Base-by-base conservation (phyloP, 2,888 invertebrate genomes). In the Patella depressa region DNA sequence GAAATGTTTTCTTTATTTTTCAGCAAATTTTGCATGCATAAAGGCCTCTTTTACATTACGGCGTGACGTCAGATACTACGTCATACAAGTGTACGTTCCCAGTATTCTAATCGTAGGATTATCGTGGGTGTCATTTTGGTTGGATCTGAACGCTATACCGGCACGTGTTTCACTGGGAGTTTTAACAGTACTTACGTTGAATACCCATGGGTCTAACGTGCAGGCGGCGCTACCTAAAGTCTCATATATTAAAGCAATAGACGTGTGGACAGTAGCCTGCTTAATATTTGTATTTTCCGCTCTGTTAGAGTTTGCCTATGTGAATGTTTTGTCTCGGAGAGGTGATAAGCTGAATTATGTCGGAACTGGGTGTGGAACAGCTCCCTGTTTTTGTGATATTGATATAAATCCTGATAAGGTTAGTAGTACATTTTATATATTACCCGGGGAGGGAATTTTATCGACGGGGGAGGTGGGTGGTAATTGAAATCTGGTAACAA, bases 111-210 rank as follows among this genome's bases (percentile, higher is more conserved):
- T 97, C 90, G 97, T 97, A 71, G 96, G 97, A 78, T 96, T 97
- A 96, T 97, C 96, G 94, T 97, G 97, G 97, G 97, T 97, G 85
- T 97, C 97, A 0, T 97, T 97, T 93, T 97, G 97, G 97, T 97
- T 97, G 87, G 97, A 86, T 77, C 81, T 87, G 69, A 97, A 97
- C 92, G 96, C 97, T 9, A 96, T 96, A 85, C 97, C 97, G 0
- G 97, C 97, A 0, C 93, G 97, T 78, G 96, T 97, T 77, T 96
- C 97, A 0, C 92, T 97, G 19, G 96, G 97, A 73, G 96, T 97
- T 76, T 93, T 97, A 69, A 97, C 97, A 75, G 93, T 97, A 71
- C 92, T 88, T 71, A 95, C 88, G 19, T 86, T 88, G 83, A 97
- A 97, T 24, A 97, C 97, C 29, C 97, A 97, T 93, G 97, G 97